Evolutionary conservation across 1,140 invertebrate species (phyloP).

Genomic region (Archegozetes longisetosus): DNA sequence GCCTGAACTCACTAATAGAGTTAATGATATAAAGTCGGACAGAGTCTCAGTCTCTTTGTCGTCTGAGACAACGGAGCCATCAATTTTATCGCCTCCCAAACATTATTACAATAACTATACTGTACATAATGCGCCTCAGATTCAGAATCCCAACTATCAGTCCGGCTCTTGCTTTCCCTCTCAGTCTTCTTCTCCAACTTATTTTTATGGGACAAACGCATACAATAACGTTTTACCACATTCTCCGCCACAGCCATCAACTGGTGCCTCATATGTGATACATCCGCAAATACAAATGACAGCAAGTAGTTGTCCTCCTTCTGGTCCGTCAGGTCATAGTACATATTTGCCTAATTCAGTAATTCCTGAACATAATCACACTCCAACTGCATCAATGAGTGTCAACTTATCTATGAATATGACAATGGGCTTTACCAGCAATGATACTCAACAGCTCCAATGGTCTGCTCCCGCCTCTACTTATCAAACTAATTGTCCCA

Average conservation of each 20-base stretch:
- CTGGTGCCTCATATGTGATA: not conserved
- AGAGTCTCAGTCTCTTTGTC: not conserved
- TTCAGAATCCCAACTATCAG: not conserved
- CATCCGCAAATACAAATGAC: not conserved
- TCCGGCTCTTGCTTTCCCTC: not conserved
- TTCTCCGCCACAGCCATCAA: not conserved
- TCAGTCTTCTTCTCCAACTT: not conserved
- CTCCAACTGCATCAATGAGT: conserved; percentile 46
- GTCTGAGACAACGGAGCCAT: not conserved
- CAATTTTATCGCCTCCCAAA: not conserved
- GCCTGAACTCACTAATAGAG: not conserved
- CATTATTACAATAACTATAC: not conserved
- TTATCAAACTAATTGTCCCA: conserved; percentile 14
- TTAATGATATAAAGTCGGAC: not conserved
- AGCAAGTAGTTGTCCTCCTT: not conserved
- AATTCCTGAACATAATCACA: not conserved
- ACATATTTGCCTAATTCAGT: not conserved
- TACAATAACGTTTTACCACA: not conserved
- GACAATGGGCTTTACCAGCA: conserved; percentile 51
- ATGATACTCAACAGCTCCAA: conserved; percentile 38
- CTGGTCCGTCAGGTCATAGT: not conserved
- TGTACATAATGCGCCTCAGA: not conserved
- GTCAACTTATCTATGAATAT: conserved; percentile 95
- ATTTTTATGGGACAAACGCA: not conserved
- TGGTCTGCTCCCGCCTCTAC: conserved; percentile 6